Conservation (phyloP, 2,113 vertebrate species). For the mouse (Mus musculus) region GRCm39 chr5:81132501-81133000, state of each 20-base stretch:
- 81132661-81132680: fast-evolving
- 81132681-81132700: neutral
- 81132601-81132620: neutral
- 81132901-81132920: neutral
- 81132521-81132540: neutral
- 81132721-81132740: too few species aligned
- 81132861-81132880: neutral
- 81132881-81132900: neutral
- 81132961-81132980: neutral
- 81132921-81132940: neutral
- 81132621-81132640: neutral
- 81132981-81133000: neutral
- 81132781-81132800: neutral
- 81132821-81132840: neutral
- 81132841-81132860: neutral
- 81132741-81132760: neutral
- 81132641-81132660: neutral
- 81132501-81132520: neutral
- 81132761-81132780: neutral
- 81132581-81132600: neutral
- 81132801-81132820: neutral
- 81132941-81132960: neutral
- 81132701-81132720: too few species aligned
- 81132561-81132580: neutral
- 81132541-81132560: too few species aligned